Conservation (phyloP, 2,797 vertebrate genomes). For the Chrysocyon brachyurus region DNA sequence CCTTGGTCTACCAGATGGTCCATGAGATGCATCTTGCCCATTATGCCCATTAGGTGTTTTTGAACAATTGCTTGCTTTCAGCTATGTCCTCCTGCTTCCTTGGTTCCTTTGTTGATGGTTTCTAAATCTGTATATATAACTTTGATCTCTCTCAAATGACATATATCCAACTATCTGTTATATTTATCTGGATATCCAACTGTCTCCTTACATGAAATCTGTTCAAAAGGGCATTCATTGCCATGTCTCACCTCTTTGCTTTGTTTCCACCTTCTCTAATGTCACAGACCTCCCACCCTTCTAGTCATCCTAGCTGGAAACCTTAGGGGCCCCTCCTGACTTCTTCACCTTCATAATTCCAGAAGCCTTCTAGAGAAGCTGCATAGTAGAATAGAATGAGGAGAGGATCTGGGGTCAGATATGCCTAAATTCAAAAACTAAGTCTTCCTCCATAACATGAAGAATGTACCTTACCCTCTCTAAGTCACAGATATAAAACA, state of each 20-base stretch:
- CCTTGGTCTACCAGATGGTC: neutral
- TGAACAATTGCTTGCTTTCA: neutral
- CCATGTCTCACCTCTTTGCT: neutral
- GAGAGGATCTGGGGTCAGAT: neutral
- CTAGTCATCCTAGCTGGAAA: neutral
- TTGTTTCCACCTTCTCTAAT: neutral
- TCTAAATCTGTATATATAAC: neutral
- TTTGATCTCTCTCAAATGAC: neutral
- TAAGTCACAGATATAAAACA: neutral
- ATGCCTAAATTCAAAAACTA: neutral
- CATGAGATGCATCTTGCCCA: neutral
- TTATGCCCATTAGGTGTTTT: neutral
- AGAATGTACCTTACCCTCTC: neutral
- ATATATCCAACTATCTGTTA: neutral
- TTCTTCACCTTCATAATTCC: neutral
- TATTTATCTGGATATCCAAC: neutral
- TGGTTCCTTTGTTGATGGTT: neutral
- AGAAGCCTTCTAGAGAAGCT: neutral
- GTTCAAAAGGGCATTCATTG: neutral
- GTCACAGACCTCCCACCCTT: neutral
- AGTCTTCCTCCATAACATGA: neutral
- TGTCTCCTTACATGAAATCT: neutral
- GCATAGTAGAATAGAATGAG: neutral
- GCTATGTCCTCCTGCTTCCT: neutral
- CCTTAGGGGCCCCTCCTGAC: neutral